phyloP scores from a whole-genome alignment of 2,797 vertebrate genomes.

The Triplophysa yarkandensis region DNA sequence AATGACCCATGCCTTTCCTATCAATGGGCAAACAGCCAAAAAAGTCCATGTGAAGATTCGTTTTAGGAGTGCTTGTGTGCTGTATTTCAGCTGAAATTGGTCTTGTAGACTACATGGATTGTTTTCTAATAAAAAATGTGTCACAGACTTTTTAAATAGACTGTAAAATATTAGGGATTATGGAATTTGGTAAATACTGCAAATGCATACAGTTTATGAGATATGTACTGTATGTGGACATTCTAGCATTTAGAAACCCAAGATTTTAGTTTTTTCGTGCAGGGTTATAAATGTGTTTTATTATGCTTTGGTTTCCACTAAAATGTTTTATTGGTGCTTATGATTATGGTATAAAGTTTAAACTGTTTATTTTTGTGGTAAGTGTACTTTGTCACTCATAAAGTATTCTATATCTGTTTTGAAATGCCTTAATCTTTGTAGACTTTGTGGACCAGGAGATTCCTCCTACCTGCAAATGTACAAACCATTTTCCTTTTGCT shows the following conservation, averaged over 20 bases:
- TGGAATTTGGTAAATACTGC: not conserved
- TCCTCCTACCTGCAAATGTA: conserved; percentile 11
- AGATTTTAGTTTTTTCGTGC: not conserved
- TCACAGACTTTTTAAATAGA: not conserved
- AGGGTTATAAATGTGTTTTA: not conserved
- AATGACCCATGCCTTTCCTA: not conserved
- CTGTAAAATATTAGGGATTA: not conserved
- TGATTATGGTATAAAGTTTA: conserved; percentile 12
- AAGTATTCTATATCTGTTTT: conserved; percentile 22
- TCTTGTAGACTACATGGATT: not conserved
- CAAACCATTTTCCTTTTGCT: not conserved
- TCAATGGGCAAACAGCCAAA: no score
- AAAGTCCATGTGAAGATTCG: no score
- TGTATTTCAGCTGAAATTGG: not conserved
- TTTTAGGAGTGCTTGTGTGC: not conserved
- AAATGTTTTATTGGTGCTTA: not conserved
- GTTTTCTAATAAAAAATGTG: not conserved
- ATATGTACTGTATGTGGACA: no score
- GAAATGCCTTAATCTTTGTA: conserved; percentile 6
- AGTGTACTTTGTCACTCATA: conserved; percentile 2
- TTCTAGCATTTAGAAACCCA: not conserved
- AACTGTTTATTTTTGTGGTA: conserved; percentile 22
- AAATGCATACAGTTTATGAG: no score
- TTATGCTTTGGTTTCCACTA: conserved; percentile 8
- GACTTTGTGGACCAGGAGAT: conserved; percentile 22